These are phyloP conservation scores for Jaculus jaculus DNA, from an alignment of 2,113 vertebrate species.

Conservation along the genomic window DNA sequence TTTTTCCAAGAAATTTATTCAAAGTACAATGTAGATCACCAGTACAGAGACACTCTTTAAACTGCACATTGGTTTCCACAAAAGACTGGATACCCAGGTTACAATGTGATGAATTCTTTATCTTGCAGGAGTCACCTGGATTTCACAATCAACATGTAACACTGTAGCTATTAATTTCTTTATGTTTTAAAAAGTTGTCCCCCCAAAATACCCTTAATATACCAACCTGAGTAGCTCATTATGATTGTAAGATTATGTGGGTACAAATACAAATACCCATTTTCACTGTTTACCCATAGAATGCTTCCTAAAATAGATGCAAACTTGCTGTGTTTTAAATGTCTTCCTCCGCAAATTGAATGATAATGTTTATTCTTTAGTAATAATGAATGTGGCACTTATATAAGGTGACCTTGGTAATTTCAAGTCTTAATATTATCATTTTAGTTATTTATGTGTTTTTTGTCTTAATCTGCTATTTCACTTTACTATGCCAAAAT, in stretches of 20 bases:
- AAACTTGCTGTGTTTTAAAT: not conserved
- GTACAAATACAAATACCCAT: not conserved
- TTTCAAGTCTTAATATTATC: not conserved
- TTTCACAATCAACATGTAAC: constrained; percentile 72
- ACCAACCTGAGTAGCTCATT: not conserved
- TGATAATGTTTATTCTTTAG: not conserved
- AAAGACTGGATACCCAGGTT: constrained; percentile 86
- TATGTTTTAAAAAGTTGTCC: not conserved
- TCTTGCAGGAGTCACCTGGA: constrained; percentile 88
- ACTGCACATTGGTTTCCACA: constrained; percentile 82
- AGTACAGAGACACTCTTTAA: constrained; percentile 87
- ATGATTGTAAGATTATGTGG: not conserved
- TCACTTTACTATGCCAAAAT: constrained; percentile 22
- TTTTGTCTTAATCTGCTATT: constrained; percentile 4
- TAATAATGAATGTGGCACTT: not conserved
- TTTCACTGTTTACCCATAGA: not conserved
- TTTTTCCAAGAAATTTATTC: constrained; percentile 81
- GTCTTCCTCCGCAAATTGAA: not conserved
- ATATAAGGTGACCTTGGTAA: not conserved
- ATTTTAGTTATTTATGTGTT: not conserved
- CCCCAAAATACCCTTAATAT: not conserved
- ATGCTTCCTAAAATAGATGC: not conserved
- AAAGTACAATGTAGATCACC: constrained; percentile 83
- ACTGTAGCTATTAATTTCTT: constrained; percentile 54
- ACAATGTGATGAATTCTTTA: constrained; percentile 85